Evolutionary conservation across 2,888 invertebrate genomes (phyloP).

Genomic region (Ectropis crepuscularia): DNA sequence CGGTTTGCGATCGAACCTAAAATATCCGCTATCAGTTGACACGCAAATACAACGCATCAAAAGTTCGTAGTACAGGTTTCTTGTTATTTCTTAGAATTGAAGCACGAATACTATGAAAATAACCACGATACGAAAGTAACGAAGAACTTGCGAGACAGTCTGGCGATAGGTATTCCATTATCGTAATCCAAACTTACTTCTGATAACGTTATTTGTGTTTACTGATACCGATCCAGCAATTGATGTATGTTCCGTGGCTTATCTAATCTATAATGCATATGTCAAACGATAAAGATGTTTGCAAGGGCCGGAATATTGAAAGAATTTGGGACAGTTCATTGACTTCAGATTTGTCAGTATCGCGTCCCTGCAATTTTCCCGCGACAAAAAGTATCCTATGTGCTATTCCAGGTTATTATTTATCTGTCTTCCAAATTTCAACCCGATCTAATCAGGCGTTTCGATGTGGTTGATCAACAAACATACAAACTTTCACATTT

Average conservation of each 20-base stretch:
- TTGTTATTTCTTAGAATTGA: neutral
- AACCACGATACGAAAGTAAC: neutral
- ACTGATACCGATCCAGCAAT: conserved; percentile 14
- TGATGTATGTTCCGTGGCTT: conserved; percentile 10
- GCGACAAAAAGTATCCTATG: too few species aligned
- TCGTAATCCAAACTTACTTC: neutral
- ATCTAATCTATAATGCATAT: conserved; percentile 27
- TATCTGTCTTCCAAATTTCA: too few species aligned
- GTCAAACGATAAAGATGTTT: conserved; percentile 25
- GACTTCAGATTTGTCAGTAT: conserved; percentile 5
- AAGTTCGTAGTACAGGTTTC: too few species aligned
- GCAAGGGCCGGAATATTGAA: conserved; percentile 13
- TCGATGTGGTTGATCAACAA: too few species aligned
- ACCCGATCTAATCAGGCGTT: too few species aligned
- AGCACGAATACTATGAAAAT: neutral
- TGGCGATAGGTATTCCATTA: conserved; percentile 11
- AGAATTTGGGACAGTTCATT: conserved; percentile 24
- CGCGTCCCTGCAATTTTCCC: too few species aligned
- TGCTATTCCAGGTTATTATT: too few species aligned
- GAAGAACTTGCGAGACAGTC: conserved; percentile 16
- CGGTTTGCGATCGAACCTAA: too few species aligned
- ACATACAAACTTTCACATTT: too few species aligned
- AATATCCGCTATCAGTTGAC: too few species aligned
- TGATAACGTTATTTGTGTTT: conserved; percentile 10
- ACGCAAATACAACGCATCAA: too few species aligned